phyloP scores from a whole-genome alignment of 2,797 vertebrate genomes.

The Steatocranus sp. region DNA sequence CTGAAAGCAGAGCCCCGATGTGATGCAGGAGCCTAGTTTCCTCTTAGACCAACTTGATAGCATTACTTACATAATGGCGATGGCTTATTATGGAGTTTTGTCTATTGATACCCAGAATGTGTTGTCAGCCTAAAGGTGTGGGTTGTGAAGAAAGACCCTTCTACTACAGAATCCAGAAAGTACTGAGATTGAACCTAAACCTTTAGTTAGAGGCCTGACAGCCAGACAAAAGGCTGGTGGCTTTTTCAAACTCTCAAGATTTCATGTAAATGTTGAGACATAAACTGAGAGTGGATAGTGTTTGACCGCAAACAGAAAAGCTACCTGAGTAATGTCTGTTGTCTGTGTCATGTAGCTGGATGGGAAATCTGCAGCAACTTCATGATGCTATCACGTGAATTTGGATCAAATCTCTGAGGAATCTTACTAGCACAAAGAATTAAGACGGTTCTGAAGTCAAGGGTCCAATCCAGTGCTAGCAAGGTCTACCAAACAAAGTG shows the following conservation, averaged over 20 bases:
- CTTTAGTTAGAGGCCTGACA: neutral
- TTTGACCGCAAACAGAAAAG: neutral
- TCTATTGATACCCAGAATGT: neutral
- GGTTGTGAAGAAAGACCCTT: neutral
- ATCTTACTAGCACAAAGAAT: neutral
- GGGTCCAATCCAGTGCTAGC: neutral
- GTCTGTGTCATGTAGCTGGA: neutral
- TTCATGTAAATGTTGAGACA: neutral
- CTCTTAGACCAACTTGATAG: neutral
- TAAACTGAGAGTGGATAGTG: neutral
- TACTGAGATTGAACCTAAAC: neutral
- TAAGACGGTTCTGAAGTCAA: neutral
- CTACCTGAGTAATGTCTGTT: neutral
- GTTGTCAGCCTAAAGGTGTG: neutral
- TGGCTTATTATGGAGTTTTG: neutral
- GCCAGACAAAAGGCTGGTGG: neutral
- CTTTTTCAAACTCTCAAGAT: neutral
- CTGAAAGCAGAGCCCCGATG: neutral
- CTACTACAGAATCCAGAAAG: neutral
- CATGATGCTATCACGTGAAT: neutral
- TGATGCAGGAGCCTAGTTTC: neutral
- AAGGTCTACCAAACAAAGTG: neutral
- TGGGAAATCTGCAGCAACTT: neutral
- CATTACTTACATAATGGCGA: neutral
- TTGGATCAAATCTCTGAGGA: neutral